phyloP scores from a whole-genome alignment of 2,113 vertebrate genomes.

The Semnopithecus entellus region DNA sequence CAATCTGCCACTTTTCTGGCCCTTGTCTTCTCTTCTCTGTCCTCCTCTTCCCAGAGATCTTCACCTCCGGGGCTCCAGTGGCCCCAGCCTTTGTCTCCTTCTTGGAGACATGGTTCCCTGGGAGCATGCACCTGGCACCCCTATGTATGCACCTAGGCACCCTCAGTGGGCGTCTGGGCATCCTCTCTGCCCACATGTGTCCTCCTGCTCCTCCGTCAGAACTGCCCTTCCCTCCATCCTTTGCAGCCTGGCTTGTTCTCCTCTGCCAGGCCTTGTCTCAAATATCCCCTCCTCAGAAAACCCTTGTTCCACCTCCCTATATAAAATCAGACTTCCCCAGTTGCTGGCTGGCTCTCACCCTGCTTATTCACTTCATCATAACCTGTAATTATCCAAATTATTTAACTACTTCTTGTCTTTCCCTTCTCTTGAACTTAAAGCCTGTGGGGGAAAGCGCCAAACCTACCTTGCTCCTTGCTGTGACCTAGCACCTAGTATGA shows the following conservation, averaged over 20 bases:
- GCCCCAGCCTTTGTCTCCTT: background rate
- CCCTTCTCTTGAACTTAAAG: background rate
- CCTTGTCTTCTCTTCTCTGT: background rate
- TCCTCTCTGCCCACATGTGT: rapidly evolving
- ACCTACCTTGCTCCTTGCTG: background rate
- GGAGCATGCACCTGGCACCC: rapidly evolving
- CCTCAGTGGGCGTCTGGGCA: rapidly evolving
- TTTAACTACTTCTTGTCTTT: background rate
- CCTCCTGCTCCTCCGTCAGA: background rate
- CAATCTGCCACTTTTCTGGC: background rate
- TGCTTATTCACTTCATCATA: background rate
- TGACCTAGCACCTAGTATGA: rapidly evolving
- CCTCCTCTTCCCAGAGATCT: background rate
- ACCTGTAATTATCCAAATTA: background rate
- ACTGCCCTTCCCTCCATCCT: no score
- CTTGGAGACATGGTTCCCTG: background rate
- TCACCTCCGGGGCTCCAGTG: background rate
- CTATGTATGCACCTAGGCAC: rapidly evolving
- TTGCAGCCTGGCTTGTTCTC: rapidly evolving
- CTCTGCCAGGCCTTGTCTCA: background rate
- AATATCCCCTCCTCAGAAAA: background rate
- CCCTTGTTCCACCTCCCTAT: background rate
- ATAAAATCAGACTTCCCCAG: background rate
- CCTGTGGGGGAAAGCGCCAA: background rate
- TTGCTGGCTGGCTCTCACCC: background rate